Conservation (phyloP, 2,797 vertebrate genomes). For the Myripristis murdjan region DNA sequence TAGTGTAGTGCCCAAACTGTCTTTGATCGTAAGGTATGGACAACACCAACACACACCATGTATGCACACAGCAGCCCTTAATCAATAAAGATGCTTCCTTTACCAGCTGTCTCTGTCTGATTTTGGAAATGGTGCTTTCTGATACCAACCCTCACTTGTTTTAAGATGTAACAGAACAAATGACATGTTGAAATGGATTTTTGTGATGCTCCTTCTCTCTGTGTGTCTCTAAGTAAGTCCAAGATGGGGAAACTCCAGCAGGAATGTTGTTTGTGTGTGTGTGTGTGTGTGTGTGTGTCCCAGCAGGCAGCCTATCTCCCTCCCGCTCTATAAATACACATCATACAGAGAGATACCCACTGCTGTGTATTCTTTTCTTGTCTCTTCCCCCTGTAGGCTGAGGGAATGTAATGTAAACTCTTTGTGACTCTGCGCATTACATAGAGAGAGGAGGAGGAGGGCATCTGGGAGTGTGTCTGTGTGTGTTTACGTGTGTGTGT, state of each 20-base stretch:
- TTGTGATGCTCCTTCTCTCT: constrained; percentile 2
- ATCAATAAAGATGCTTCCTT: constrained; percentile 45
- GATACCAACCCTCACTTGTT: too few relatives aligned
- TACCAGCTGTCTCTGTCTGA: not conserved
- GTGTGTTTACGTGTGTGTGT: not conserved
- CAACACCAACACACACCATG: constrained; percentile 14
- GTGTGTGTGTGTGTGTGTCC: constrained; percentile 19
- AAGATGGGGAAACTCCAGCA: constrained; percentile 22
- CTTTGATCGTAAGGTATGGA: constrained; percentile 12
- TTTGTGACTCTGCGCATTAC: constrained; percentile 23
- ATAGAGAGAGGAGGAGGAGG: constrained; percentile 6
- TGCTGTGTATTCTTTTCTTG: constrained; percentile 16
- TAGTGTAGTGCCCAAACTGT: not conserved
- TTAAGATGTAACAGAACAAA: not conserved
- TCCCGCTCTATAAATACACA: constrained; percentile 53
- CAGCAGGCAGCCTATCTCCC: constrained; percentile 21
- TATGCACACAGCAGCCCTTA: constrained; percentile 12
- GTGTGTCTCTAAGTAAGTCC: not conserved
- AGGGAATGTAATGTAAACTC: constrained; percentile 45
- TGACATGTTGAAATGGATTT: not conserved
- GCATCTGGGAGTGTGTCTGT: constrained; percentile 18
- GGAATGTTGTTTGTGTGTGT: too few relatives aligned
- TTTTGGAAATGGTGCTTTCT: constrained; percentile 20
- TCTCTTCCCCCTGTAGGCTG: constrained; percentile 31
- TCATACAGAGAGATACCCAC: constrained; percentile 13